phyloP scores from a whole-genome alignment of 2,888 invertebrate genomes.

The Ariolimax columbianus region DNA sequence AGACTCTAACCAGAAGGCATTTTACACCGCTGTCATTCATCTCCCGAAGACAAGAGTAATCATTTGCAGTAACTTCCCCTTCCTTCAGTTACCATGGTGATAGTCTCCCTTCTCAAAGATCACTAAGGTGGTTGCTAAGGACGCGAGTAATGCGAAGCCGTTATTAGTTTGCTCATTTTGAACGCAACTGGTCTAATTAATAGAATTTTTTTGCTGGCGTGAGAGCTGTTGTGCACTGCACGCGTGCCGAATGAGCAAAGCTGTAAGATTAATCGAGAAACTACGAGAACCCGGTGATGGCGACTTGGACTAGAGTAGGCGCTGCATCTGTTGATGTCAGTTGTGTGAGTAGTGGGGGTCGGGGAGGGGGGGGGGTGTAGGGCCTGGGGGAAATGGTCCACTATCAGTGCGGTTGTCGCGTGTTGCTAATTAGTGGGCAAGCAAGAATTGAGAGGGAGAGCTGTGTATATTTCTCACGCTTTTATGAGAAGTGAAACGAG shows the following conservation, averaged over 20 bases:
- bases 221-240: conserved; percentile 30
- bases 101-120: conserved; percentile 30
- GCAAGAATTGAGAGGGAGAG: neutral
- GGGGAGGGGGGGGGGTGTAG: neutral
- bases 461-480: neutral
- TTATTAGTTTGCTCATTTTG: conserved; percentile 38
- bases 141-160: conserved; percentile 21
- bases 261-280: conserved; percentile 33
- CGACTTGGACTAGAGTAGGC: neutral
- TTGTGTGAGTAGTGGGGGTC: neutral
- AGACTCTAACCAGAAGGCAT: conserved; percentile 23
- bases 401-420: neutral
- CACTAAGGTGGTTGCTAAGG: conserved; percentile 28
- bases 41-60: conserved; percentile 41
- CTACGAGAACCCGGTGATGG: conserved; percentile 16
- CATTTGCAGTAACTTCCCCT: conserved; percentile 33
- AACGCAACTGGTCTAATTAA: conserved; percentile 34
- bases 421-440: neutral
- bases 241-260: conserved; percentile 19
- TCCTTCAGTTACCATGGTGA: neutral
- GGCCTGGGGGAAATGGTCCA: neutral
- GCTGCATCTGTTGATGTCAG: neutral
- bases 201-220: neutral
- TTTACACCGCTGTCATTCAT: conserved; percentile 18
- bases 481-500: neutral